Evolutionary conservation across 1,140 invertebrate genomes (phyloP), one percentile per base, ranked within the genome.

Genomic region (Cydia strobilella): DNA sequence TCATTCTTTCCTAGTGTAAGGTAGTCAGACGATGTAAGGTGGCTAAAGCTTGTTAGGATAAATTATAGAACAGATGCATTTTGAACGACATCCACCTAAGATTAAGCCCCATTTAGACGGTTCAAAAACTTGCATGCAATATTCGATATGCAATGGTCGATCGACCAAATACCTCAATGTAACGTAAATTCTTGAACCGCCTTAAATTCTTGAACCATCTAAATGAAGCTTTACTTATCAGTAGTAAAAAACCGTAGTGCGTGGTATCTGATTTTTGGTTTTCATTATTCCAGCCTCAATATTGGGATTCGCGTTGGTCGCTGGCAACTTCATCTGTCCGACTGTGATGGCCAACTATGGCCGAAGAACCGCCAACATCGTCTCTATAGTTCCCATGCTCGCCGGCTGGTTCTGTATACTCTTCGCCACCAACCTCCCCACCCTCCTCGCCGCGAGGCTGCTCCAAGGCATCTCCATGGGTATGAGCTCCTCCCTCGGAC

Each of bases 381-480:
- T 78, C 74, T 80, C 79, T 74, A 76, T 86, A 45, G 63, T 74
- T 2, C 79, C 80, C 5, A 54, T 80, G 35, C 45, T 83, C 15
- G 20, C 77, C 0, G 84, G 84, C 35, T 87, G 86, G 86, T 63
- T 87, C 18, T 75, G 77, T 35, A 75, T 83, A 9, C 62, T 80
- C 18, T 31, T 75, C 31, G 78, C 86, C 1, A 82, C 73, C 48
- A 81, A 77, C 12, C 48, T 86, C 4, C 27, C 76, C 10, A 72
- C 72, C 12, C 77, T 87, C 1, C 77, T 86, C 27, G 45, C 81
- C 0, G 80, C 81, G 9, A 79, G 84, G 45, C 73, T 86, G 23
- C 75, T 87, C 18, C 86, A 86, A 77, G 86, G 86, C 10, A 42
- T 84, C 15, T 74, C 80, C 0, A 79, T 85, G 76, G 86, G 86